phyloP scores from a whole-genome alignment of 1,140 invertebrate species.

The Babylonia areolata region DNA sequence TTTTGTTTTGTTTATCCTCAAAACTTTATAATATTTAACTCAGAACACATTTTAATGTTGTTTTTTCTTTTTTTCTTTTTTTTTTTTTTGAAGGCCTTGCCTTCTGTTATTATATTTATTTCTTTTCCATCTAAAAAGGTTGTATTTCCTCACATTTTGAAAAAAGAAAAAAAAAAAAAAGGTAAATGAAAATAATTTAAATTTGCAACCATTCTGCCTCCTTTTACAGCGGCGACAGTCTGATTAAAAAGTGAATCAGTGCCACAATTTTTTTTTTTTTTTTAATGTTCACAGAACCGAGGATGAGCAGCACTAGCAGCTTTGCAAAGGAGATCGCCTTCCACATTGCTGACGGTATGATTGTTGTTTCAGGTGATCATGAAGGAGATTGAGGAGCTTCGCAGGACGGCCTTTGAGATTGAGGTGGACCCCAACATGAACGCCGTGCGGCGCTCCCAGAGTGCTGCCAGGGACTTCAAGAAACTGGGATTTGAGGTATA shows the following conservation, averaged over 20 bases:
- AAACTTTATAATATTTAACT: too few relatives aligned
- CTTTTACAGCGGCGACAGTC: too few relatives aligned
- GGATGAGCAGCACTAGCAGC: too few relatives aligned
- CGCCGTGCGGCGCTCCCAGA: constrained; percentile 65
- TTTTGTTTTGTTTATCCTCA: too few relatives aligned
- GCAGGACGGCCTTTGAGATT: constrained; percentile 93
- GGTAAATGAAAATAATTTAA: too few relatives aligned
- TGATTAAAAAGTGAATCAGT: background rate
- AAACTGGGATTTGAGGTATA: constrained; percentile 94
- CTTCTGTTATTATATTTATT: background rate
- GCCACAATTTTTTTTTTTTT: too few relatives aligned
- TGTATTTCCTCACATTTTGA: background rate
- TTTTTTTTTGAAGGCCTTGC: background rate
- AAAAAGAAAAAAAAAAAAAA: too few relatives aligned
- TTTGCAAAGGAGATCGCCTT: too few relatives aligned
- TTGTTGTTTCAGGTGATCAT: constrained; percentile 82
- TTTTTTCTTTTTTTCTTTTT: constrained; percentile 24
- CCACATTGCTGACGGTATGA: background rate
- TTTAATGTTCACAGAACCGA: too few relatives aligned
- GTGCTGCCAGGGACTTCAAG: constrained; percentile 90
- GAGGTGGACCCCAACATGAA: constrained; percentile 78
- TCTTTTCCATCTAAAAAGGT: too few relatives aligned
- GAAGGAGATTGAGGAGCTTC: constrained; percentile 95
- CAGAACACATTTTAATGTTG: too few relatives aligned
- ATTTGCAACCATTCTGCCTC: too few relatives aligned